Conservation (phyloP, 2,888 invertebrate species). For the Tetanocera ferruginea region DNA sequence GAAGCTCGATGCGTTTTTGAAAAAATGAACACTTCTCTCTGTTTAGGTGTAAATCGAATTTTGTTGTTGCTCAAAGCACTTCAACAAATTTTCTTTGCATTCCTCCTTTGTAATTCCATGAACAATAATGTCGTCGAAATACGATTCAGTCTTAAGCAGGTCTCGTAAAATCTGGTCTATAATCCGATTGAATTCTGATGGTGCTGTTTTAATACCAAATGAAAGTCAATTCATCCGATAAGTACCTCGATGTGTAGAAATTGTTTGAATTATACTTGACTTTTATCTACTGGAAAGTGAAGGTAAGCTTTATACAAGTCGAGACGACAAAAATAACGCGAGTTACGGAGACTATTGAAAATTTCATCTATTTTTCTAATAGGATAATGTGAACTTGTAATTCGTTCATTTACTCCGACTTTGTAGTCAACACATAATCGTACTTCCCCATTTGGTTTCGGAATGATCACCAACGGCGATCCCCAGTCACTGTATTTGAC, state of each 20-base stretch:
- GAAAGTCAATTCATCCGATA: conserved; percentile 37
- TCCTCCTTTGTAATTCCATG: conserved; percentile 36
- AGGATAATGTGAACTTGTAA: conserved; percentile 28
- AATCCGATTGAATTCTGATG: conserved; percentile 38
- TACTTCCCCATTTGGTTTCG: conserved; percentile 38
- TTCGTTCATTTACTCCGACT: conserved; percentile 36
- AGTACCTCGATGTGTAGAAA: conserved; percentile 37
- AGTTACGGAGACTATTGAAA: conserved; percentile 39
- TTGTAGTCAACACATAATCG: conserved; percentile 40
- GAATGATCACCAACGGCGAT: conserved; percentile 34
- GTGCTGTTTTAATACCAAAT: conserved; percentile 27
- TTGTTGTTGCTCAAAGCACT: conserved; percentile 41
- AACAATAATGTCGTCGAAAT: conserved; percentile 46
- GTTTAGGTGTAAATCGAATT: conserved; percentile 43
- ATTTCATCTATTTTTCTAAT: conserved; percentile 41
- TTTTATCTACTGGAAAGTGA: conserved; percentile 15
- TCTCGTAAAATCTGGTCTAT: conserved; percentile 39
- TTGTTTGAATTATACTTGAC: conserved; percentile 35
- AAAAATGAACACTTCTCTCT: conserved; percentile 40
- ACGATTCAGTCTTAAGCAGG: conserved; percentile 37
- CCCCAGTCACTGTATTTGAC: neutral
- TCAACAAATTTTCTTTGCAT: conserved; percentile 38
- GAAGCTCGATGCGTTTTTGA: conserved; percentile 41
- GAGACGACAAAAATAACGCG: conserved; percentile 41
- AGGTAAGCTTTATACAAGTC: conserved; percentile 43